Evolutionary conservation across 2,797 vertebrate genomes (phyloP).

Genomic region (Eidolon dupreanum): DNA sequence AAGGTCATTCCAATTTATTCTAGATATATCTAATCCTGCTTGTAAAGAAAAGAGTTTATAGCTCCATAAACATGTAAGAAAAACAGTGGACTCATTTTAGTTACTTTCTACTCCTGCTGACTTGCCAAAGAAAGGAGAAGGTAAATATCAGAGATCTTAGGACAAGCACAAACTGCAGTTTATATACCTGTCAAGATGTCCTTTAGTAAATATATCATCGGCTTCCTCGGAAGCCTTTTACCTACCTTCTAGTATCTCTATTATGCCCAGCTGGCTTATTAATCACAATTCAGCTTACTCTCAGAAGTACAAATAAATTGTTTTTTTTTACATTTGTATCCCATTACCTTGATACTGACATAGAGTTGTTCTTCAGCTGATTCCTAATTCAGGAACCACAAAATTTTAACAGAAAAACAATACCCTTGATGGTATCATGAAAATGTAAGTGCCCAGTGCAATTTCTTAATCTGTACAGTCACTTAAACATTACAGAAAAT

Average conservation of each 20-base stretch:
- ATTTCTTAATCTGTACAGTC: background rate
- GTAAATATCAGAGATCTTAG: conserved; percentile 48
- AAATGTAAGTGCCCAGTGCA: background rate
- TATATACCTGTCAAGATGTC: background rate
- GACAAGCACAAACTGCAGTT: conserved; percentile 34
- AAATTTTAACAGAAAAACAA: background rate
- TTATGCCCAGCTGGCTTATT: background rate
- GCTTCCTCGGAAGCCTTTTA: background rate
- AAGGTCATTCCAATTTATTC: background rate
- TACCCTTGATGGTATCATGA: background rate
- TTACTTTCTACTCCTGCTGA: conserved; percentile 21
- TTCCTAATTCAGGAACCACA: conserved; percentile 19
- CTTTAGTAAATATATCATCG: conserved; percentile 19
- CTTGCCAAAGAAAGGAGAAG: conserved; percentile 33
- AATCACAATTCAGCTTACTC: background rate
- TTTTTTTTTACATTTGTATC: conserved; percentile 2
- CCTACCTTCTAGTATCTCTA: background rate
- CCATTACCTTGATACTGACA: background rate
- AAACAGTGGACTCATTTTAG: background rate
- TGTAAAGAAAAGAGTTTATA: conserved; percentile 25
- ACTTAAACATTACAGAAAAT: background rate
- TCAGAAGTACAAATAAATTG: background rate
- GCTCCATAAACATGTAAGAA: conserved; percentile 36
- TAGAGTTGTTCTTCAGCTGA: background rate
- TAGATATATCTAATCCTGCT: background rate